A percentile compares a stretch with the other conserved stretches of the same genome.
These are phyloP conservation scores for Pipa parva DNA, from an alignment of 2,113 vertebrate species.

Conservation along the genomic window DNA sequence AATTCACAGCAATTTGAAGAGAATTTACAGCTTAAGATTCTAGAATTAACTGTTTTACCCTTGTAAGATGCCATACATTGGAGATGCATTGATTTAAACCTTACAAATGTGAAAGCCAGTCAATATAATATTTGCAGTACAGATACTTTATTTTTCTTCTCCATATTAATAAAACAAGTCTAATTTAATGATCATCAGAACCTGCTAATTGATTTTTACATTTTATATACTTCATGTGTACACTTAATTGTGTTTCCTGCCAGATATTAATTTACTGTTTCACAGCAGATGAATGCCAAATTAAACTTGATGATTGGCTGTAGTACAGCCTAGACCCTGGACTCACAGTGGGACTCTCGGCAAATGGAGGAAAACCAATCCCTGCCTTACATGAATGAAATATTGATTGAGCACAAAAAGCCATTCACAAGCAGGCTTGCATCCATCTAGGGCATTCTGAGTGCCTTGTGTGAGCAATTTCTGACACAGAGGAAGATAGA, in stretches of 20 bases:
- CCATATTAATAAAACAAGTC: not conserved
- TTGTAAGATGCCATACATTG: too few species aligned
- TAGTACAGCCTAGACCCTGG: not conserved
- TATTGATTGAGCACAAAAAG: constrained; percentile 25
- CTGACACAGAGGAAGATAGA: not conserved
- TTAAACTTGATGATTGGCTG: not conserved
- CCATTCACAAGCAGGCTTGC: constrained; percentile 20
- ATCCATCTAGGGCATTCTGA: not conserved
- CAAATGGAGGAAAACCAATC: constrained; percentile 7
- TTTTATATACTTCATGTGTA: not conserved
- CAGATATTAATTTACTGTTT: not conserved
- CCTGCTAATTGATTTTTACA: too few species aligned
- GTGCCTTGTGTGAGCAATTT: constrained; percentile 2
- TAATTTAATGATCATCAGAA: not conserved
- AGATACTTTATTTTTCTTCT: too few species aligned
- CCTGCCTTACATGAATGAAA: constrained; percentile 16
- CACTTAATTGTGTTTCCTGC: not conserved
- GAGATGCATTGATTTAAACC: too few species aligned
- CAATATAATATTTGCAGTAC: too few species aligned
- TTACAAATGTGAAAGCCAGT: too few species aligned
- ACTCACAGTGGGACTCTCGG: not conserved
- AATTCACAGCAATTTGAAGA: too few species aligned
- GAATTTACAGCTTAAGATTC: too few species aligned
- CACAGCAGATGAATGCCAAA: not conserved
- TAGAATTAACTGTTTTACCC: too few species aligned